A percentile compares a stretch with the other conserved stretches of the same genome.
Conservation (phyloP, 2,797 vertebrate species). For the Gymnothorax javanicus region DNA sequence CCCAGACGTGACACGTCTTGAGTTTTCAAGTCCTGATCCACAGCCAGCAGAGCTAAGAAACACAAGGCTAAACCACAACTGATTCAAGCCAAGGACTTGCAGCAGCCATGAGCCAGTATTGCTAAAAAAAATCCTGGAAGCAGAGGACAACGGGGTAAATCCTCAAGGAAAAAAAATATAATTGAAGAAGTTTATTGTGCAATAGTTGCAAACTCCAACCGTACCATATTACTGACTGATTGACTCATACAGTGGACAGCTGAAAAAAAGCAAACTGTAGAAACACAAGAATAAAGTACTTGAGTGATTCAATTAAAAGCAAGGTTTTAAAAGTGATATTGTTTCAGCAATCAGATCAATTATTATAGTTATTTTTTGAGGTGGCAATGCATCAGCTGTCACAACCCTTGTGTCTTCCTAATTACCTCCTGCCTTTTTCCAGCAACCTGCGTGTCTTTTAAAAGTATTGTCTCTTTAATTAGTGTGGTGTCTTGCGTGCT, state of each 20-base stretch:
- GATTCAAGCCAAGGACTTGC: background rate
- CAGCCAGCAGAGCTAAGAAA: slow-evolving; percentile 10
- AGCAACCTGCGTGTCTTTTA: too few species aligned
- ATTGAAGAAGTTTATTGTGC: background rate
- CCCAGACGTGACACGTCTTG: background rate
- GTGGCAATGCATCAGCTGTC: background rate
- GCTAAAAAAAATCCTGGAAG: background rate
- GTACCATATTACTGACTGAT: background rate
- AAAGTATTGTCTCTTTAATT: too few species aligned
- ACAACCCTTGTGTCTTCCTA: background rate
- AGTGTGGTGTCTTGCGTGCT: too few species aligned
- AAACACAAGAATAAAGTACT: background rate
- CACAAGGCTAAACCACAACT: slow-evolving; percentile 11
- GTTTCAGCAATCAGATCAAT: background rate
- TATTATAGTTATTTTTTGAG: background rate
- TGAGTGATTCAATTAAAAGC: background rate
- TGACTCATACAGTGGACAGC: background rate
- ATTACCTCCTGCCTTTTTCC: too few species aligned
- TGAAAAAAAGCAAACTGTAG: background rate
- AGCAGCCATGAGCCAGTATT: background rate
- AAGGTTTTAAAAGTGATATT: background rate
- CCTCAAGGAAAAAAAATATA: background rate
- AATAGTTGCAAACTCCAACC: background rate
- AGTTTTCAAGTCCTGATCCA: background rate
- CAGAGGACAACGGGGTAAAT: background rate